phyloP scores from a whole-genome alignment of 1,140 invertebrate genomes.

The Drosophila murphyi region DNA sequence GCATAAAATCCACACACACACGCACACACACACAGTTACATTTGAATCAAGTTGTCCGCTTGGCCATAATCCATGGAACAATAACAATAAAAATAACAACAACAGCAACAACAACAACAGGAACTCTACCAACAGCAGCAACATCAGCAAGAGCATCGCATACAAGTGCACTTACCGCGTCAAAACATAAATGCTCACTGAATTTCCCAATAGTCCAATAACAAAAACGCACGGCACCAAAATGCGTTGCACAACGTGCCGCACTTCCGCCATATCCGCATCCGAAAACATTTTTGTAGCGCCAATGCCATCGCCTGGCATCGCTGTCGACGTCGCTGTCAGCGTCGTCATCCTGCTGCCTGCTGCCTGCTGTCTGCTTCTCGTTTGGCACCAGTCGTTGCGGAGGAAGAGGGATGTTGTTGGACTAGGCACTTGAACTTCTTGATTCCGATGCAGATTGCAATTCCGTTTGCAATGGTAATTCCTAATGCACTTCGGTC shows the following conservation, averaged over 20 bases:
- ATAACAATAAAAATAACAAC: constrained; percentile 1
- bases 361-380: background rate
- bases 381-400: background rate
- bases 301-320: constrained; percentile 47
- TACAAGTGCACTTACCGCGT: constrained; percentile 86
- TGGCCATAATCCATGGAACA: constrained; percentile 67
- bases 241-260: constrained; percentile 87
- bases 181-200: constrained; percentile 90
- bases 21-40: constrained; percentile 37
- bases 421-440: constrained; percentile 17
- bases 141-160: constrained; percentile 31
- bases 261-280: constrained; percentile 80
- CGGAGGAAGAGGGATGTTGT: background rate
- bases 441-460: constrained; percentile 35
- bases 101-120: constrained; percentile 16
- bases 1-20: constrained; percentile 60
- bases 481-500: constrained; percentile 34
- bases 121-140: constrained; percentile 18
- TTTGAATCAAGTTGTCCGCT: constrained; percentile 58
- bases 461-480: constrained; percentile 32
- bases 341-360: constrained; percentile 44
- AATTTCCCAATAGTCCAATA: constrained; percentile 90
- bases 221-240: constrained; percentile 89
- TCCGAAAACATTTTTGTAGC: constrained; percentile 76
- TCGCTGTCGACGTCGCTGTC: constrained; percentile 28